Conservation (phyloP, 1,140 invertebrate genomes). For the Zaprionus davidi region DNA sequence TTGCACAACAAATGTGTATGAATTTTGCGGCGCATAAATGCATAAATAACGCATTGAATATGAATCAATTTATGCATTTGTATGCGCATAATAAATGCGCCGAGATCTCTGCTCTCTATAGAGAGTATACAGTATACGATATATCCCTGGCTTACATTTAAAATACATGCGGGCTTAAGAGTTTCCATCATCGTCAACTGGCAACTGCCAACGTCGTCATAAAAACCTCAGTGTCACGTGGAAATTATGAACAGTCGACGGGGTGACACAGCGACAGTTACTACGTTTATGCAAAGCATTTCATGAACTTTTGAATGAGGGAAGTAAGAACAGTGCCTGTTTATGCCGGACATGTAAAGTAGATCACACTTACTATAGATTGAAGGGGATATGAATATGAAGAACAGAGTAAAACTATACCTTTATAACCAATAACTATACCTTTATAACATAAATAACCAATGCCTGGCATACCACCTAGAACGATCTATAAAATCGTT, state of each 20-base stretch:
- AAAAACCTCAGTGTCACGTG: constrained; percentile 66
- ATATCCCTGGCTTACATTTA: background rate
- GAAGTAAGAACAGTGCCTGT: too few species aligned
- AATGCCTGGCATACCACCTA: too few species aligned
- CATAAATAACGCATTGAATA: constrained; percentile 78
- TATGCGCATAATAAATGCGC: constrained; percentile 66
- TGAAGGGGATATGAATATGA: too few species aligned
- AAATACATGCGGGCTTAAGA: constrained; percentile 3
- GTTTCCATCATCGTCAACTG: constrained; percentile 11
- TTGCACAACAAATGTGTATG: constrained; percentile 82
- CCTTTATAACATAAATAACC: too few species aligned
- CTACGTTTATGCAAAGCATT: too few species aligned
- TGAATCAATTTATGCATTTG: constrained; percentile 53
- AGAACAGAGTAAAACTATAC: too few species aligned
- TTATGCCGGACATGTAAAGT: too few species aligned
- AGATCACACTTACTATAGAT: too few species aligned
- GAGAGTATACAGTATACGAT: background rate
- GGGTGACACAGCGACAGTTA: constrained; percentile 28
- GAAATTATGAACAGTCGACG: constrained; percentile 65
- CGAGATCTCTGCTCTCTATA: constrained; percentile 15
- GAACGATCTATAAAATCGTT: too few species aligned
- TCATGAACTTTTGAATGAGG: too few species aligned
- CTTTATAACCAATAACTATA: too few species aligned
- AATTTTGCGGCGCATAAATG: constrained; percentile 67
- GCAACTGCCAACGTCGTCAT: constrained; percentile 11